Base-by-base conservation (phyloP, 2,113 vertebrate genomes). In the Lampris megalopsis region DNA sequence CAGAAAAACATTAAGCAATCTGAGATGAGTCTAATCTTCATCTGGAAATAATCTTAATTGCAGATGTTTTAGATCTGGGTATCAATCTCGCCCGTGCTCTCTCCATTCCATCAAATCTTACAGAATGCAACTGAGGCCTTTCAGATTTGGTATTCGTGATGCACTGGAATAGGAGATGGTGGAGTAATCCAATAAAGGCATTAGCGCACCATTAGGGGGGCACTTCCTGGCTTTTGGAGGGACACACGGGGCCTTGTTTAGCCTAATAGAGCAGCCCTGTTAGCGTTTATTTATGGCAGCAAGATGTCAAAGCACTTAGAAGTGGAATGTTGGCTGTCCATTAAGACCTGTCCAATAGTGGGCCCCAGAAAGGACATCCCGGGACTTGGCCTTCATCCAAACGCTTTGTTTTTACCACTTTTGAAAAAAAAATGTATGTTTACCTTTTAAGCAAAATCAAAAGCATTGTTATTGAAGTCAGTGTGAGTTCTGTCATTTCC, bases 181-280 rank as follows among this genome's bases (percentile, higher is more conserved):
- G 87, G 73, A 53, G 86, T 93, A 94, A 94, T 93, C 83, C 86
- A 93, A 94, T 93, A 86, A 93, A 93, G 90, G 80, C 89, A 92
- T 93, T 93, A 93, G 89, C 52, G 83, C 81, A 87, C 92, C 92
- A 93, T 94, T 94, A 94, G 84, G 77, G 83, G 79, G 83, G 79
- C 75, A 75, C 88, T 92, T 93, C 89, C 89, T 90, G 89, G 81
- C 90, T 89, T 24, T 86, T 53, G 59, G 80, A 92, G 89, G 91
- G 90, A 92, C 89, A 85, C 78, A 84, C 79, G 82, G 64, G 81
- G 89, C 77, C 88, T 85, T 88, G 84, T 90, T 91, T 89, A 84
- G 86, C 85, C 89, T 90, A 84, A 93, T 88, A 90, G 85, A 90
- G 86, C 82, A 71, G 83, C 88, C 66, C 84, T 86, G 81, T 87